phyloP scores from a whole-genome alignment of 2,888 invertebrate species.

The Tetheella fluctuosa region DNA sequence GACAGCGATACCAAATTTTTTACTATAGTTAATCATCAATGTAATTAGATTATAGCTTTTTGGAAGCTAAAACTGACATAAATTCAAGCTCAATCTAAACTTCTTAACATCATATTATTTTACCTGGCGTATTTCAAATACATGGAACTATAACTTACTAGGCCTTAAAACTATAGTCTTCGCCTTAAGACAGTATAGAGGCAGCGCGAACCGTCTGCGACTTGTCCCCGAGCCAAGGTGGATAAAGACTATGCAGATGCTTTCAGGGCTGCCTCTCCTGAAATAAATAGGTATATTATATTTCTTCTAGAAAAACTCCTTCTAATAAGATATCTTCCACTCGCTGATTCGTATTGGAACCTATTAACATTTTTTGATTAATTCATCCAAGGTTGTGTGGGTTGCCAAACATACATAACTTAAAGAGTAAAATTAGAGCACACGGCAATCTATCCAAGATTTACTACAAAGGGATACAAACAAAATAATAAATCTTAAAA shows the following conservation, averaged over 20 bases:
- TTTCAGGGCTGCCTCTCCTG: slow-evolving; percentile 5
- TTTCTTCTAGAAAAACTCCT: not conserved
- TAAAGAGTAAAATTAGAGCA: no score
- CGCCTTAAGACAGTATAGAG: slow-evolving; percentile 9
- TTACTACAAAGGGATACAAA: no score
- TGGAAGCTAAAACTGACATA: no score
- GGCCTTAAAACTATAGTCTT: not conserved
- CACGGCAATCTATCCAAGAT: no score
- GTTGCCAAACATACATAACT: no score
- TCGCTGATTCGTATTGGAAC: not conserved
- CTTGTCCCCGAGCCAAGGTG: slow-evolving; percentile 7
- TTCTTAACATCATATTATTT: no score
- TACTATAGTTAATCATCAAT: no score
- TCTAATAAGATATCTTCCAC: not conserved
- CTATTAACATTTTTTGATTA: not conserved
- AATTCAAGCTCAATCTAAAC: no score
- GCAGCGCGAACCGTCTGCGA: slow-evolving; percentile 7
- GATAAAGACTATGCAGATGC: slow-evolving; percentile 1
- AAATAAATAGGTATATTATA: not conserved
- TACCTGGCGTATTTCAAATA: no score
- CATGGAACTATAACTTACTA: not conserved
- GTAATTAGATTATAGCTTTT: no score
- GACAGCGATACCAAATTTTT: no score
- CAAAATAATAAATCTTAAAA: no score
- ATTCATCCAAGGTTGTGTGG: not conserved